phyloP scores from a whole-genome alignment of 30 jellyfish, hydroid and myxozoan species.

The Hydra vulgaris region DNA sequence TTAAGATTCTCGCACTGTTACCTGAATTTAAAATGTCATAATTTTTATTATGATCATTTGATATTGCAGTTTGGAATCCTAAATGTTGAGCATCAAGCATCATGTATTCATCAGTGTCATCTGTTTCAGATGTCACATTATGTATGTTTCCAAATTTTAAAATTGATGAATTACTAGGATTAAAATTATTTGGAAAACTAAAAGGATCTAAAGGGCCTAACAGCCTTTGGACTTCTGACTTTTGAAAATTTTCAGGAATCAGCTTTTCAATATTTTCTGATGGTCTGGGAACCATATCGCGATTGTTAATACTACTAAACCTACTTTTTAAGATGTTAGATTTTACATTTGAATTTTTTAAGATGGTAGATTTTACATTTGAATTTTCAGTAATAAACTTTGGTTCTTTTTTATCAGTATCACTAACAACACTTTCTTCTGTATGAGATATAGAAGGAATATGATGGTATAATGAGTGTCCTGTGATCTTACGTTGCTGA shows the following conservation, averaged over 20 bases:
- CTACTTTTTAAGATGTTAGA: not conserved
- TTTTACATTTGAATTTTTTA: not conserved
- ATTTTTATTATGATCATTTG: not conserved
- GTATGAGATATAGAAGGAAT: not conserved
- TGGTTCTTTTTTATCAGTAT: not conserved
- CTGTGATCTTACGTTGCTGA: slow-evolving; percentile 23
- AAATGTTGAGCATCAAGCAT: not conserved
- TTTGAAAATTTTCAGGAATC: slow-evolving; percentile 10
- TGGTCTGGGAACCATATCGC: slow-evolving; percentile 9
- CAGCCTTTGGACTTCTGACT: slow-evolving; percentile 20
- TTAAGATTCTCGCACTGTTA: not conserved
- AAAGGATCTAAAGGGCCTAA: too few species aligned
- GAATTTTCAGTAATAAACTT: not conserved
- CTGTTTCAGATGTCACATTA: not conserved
- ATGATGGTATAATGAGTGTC: slow-evolving; percentile 7
- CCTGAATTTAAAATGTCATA: not conserved
- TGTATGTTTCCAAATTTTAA: not conserved
- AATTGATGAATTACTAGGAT: not conserved
- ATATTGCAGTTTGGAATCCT: not conserved
- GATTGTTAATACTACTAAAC: not conserved
- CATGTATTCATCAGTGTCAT: not conserved
- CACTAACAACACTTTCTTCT: slow-evolving; percentile 3
- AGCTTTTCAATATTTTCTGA: slow-evolving; percentile 18
- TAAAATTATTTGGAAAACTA: not conserved
- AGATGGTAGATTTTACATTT: not conserved